A percentile compares a stretch with the other conserved stretches of the same genome.
Conservation (phyloP, 2,797 vertebrate genomes). For the Periophthalmus magnuspinnatus region DNA sequence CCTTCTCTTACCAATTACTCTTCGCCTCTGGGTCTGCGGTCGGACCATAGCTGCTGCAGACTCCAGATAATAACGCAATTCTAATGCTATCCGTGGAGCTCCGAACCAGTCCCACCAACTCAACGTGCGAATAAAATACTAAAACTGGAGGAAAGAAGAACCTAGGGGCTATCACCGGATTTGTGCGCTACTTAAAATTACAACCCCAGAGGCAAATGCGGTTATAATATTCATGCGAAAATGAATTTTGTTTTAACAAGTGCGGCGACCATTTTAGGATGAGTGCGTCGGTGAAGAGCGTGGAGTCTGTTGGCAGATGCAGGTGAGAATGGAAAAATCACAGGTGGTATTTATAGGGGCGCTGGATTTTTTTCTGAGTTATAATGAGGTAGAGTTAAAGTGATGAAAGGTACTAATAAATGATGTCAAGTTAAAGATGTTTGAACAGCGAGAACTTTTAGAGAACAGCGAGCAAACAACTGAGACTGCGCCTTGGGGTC, state of each 20-base stretch:
- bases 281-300: not conserved
- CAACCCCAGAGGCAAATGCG: not conserved
- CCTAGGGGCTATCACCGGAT: constrained; percentile 1
- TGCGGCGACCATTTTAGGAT: not conserved
- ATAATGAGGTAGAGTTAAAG: not conserved
- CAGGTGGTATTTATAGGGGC: constrained; percentile 5
- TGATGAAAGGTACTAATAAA: not conserved
- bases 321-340: constrained; percentile 2
- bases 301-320: not conserved
- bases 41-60: constrained; percentile 15
- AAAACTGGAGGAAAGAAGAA: constrained; percentile 4
- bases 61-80: constrained; percentile 33
- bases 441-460: too few relatives aligned
- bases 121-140: constrained; percentile 2
- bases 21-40: constrained; percentile 21
- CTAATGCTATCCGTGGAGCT: constrained; percentile 12
- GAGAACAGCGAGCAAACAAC: too few relatives aligned
- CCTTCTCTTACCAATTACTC: constrained; percentile 25
- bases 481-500: too few relatives aligned
- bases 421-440: not conserved
- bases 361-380: not conserved
- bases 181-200: constrained; percentile 6
- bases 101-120: constrained; percentile 17
- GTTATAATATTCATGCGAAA: not conserved
- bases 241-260: not conserved